Evolutionary conservation across 2,888 invertebrate species (phyloP).

Genomic region (Dinocampus coccinellae): DNA sequence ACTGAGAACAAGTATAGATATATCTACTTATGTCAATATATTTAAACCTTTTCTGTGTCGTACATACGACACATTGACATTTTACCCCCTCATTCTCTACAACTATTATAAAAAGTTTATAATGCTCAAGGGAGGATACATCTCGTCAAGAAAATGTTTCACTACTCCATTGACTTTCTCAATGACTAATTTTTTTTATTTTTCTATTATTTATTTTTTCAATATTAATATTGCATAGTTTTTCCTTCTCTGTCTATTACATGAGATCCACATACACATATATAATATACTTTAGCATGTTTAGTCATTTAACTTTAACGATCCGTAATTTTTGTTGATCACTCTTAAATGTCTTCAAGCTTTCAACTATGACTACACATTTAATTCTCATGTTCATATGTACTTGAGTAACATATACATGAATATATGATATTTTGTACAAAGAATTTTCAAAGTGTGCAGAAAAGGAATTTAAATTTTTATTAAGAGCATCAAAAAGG

Average conservation of each 20-base stretch:
- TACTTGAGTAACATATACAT: neutral
- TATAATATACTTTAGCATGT: neutral
- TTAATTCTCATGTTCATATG: neutral
- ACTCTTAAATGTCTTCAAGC: conserved; percentile 27
- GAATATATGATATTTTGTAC: too few relatives aligned
- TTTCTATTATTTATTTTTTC: neutral
- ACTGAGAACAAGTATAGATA: neutral
- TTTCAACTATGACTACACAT: neutral
- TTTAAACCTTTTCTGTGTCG: neutral
- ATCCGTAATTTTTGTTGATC: conserved; percentile 25
- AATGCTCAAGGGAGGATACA: conserved; percentile 3
- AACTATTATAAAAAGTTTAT: neutral
- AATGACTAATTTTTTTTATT: neutral
- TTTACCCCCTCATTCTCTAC: neutral
- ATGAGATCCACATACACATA: neutral
- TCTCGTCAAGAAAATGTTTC: neutral
- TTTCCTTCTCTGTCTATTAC: too few relatives aligned
- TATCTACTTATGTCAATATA: neutral
- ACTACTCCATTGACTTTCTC: conserved; percentile 7
- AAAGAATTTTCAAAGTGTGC: conserved; percentile 24
- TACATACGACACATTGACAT: neutral
- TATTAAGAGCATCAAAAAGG: neutral
- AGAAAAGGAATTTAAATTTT: conserved; percentile 35
- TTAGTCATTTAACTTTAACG: conserved; percentile 32
- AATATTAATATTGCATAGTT: neutral